Base-by-base conservation (phyloP, 2,113 vertebrate genomes). In the Chaetorhynchus papuensis region DNA sequence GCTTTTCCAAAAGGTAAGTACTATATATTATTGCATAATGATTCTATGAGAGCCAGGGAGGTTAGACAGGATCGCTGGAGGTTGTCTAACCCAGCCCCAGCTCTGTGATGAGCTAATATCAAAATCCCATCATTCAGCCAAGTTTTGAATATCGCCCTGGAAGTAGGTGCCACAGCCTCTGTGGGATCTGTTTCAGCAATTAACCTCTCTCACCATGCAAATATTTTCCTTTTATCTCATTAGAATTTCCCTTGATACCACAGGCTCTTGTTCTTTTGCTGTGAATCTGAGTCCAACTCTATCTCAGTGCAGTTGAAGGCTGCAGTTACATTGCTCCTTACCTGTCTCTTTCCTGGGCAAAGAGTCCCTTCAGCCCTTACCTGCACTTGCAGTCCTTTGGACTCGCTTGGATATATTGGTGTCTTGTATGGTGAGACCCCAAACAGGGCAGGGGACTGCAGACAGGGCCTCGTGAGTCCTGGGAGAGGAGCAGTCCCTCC, bases 401-500 rank as follows among this genome's bases (percentile, higher is more conserved):
- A 14, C 13, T 74, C 7, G 0, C 27, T 65, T 15, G 7, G 8
- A 7, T 47, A 0, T 52, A 0, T 8, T 17, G 28, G 7, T 30
- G 20, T 15, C 10, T 13, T 11, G 17, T 13, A 0, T 10, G 53
- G 30, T 17, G 23, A 27, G 72, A 33, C 21, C 13, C 45, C 27
- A 9, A 4, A 6, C 2, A 30, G 83, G 57, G 1, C 16, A 24
- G 33, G 31, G 61, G 33, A 2, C 11, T 15, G 52, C 57, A 42
- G 74, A 0, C 0, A 0, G 1, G 74, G 26, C 35, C 56, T 45
- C 1, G 2, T 1, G 18, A 27, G 35, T 4, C 4, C 37, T 26
- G 7, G 5, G n/a, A 24, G n/a, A 45, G 57, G 35, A 49, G 0
- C 11, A 3, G n/a, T n/a, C 26, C 11, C 24, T 18, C 5, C 12